Evolutionary conservation across 2,888 invertebrate genomes (phyloP), one percentile per base, ranked within the genome.

Genomic region (Cyclophora punctaria): DNA sequence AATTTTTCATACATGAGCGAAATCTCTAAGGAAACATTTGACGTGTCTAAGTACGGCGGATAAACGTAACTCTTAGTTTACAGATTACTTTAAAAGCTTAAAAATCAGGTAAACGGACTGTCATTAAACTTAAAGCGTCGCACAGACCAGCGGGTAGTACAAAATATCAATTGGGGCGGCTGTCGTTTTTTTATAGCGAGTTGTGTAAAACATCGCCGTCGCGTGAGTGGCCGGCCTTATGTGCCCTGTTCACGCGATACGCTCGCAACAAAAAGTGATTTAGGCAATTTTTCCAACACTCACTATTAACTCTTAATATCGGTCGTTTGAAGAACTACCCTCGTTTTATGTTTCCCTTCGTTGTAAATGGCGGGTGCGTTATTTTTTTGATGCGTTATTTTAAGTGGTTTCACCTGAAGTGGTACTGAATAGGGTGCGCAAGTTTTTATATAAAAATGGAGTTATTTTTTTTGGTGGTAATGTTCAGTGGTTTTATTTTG

Each of bases 81-180:
- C 41, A 40, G 49, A 45, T 35, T 42, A 50, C 35, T 7, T 45
- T 6, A 44, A 40, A 44, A 37, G 35, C 35, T n/a, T 5, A 48
- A 45, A 34, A 41, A 20, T 7, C 37, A 20, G 20, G 20, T 44
- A 44, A 45, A 46, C 35, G 37, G 47, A 81, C 79, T 80, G 79
- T 78, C 79, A 83, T 83, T 75, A 55, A 67, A 63, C 66, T 65
- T 37, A 37, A 37, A 37, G 37, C 37, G 37, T 37, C 37, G 5
- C 5, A 37, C 37, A 37, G 4, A 37, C 37, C 37, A 5, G 37
- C 37, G 37, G 37, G 4, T 20, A 20, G 71, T 69, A 76, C 77
- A 74, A 82, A 85, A 83, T 86, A 87, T 87, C 87, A 86, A 87
- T 87, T 83, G 83, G 76, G 78, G 67, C 64, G 68, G 64, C 58